A percentile compares a stretch with the other conserved stretches of the same genome.
Evolutionary conservation across 35 echinoderm and acorn worm genomes (phyloP).

Genomic region (Nesometra sesokonis): DNA sequence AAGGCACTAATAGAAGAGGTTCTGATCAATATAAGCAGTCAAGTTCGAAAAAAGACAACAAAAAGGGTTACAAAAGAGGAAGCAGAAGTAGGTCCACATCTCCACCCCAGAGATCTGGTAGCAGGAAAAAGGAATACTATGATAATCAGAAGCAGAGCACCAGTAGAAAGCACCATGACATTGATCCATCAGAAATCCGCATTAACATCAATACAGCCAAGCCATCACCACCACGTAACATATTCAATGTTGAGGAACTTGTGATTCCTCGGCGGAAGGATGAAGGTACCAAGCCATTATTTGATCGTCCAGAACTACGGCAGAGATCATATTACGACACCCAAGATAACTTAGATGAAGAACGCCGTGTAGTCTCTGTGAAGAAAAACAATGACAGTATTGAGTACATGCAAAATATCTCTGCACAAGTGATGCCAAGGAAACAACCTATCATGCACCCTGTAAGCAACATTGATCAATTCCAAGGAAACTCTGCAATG

Average conservation of each 20-base stretch:
- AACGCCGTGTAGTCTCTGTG: background rate
- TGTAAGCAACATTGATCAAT: background rate
- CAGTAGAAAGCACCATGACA: background rate
- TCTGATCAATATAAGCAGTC: background rate
- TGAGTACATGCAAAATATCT: background rate
- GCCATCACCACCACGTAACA: background rate
- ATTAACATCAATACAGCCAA: background rate
- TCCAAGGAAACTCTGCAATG: background rate
- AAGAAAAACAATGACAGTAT: background rate
- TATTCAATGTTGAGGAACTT: background rate
- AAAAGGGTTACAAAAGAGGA: background rate
- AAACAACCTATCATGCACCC: background rate
- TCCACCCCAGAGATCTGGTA: background rate
- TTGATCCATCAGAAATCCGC: background rate
- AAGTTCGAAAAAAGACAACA: background rate
- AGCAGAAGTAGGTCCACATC: background rate
- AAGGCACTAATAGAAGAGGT: background rate
- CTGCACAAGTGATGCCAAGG: too few relatives aligned
- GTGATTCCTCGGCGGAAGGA: slow-evolving; percentile 36
- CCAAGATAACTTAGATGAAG: background rate
- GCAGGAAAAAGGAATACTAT: background rate
- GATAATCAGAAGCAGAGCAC: background rate
- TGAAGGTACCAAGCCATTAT: slow-evolving; percentile 31
- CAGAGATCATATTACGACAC: background rate
- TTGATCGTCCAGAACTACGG: slow-evolving; percentile 43